Base-by-base conservation (phyloP, 2,113 vertebrate species). In the Bubalus kerabau region DNA sequence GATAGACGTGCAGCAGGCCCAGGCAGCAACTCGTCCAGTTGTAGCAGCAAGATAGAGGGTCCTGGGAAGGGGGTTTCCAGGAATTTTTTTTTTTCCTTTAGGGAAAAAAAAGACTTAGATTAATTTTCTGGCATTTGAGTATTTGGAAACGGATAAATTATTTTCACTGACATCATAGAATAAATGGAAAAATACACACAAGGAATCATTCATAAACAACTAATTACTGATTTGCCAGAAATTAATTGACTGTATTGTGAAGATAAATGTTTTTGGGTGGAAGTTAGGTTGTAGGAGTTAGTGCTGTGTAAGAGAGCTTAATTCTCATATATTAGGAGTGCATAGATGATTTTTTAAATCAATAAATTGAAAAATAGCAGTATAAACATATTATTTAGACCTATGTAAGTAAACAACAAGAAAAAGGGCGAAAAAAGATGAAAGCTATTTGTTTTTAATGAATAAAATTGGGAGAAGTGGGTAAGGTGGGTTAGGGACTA, bases 61-160 rank as follows among this genome's bases (percentile, higher is more conserved):
- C 74, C 62, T 76, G 87, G 62, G 23, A 54, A 83, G 36, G 56
- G 11, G 1, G 6, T 48, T 95, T 74, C 74, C 15, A n/a, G 26
- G 54, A 62, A 2, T 8, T 71, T 81, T 71, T 71, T 16, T 85
- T 84, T 11, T 48, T 46, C 43, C 17, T 48, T 40, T 16, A 59
- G 60, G 14, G 30, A 90, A 28, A 81, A 90, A 90, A 62, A 90
- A 21, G 50, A 57, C 48, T 80, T 85, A 3, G 26, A 59, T 67
- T 57, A 48, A 76, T 87, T 78, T 64, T 95, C 28, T 97, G 32
- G 32, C 26, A 43, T 91, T 91, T 93, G 43, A 76, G 16, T 84
- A 43, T 87, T 91, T 96, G 56, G 36, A 94, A 76, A 94, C 71
- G 91, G 54, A 28, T 46, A 93, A 92, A 36, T 40, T 95, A 80